These are phyloP conservation scores for Paedocypris micromegethes DNA, from an alignment of 2,797 vertebrate genomes.

Conservation along the genomic window DNA sequence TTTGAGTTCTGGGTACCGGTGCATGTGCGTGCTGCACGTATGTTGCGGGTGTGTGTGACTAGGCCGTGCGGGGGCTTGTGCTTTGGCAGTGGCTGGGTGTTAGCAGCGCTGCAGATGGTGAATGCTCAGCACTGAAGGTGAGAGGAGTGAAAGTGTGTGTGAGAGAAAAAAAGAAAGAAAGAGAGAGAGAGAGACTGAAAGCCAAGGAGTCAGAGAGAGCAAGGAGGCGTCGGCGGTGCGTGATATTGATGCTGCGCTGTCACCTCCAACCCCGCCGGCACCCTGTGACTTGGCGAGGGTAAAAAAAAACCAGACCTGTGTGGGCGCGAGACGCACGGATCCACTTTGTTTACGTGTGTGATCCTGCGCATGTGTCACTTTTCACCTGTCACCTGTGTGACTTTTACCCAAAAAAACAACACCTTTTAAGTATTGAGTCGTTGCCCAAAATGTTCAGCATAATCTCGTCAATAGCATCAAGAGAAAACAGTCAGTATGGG, in stretches of 20 bases:
- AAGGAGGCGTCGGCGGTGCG: slow-evolving; percentile 54
- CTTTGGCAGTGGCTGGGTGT: slow-evolving; percentile 50
- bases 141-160: slow-evolving; percentile 47
- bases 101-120: slow-evolving; percentile 63
- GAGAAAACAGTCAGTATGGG: not conserved
- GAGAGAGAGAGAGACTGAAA: slow-evolving; percentile 45
- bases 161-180: slow-evolving; percentile 20
- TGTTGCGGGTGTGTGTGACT: slow-evolving; percentile 42
- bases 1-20: slow-evolving; percentile 27
- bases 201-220: slow-evolving; percentile 46
- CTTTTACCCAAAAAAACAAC: slow-evolving; percentile 20
- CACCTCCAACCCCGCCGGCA: slow-evolving; percentile 58
- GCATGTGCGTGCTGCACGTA: slow-evolving; percentile 50
- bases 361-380: slow-evolving; percentile 13
- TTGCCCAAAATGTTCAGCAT: slow-evolving; percentile 7
- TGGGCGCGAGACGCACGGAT: slow-evolving; percentile 60
- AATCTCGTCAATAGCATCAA: not conserved
- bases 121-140: slow-evolving; percentile 57
- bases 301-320: slow-evolving; percentile 51
- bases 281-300: slow-evolving; percentile 60
- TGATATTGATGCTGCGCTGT: slow-evolving; percentile 53
- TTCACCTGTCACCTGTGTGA: slow-evolving; percentile 46
- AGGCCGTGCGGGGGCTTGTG: slow-evolving; percentile 52
- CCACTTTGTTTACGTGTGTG: slow-evolving; percentile 27
- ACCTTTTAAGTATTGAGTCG: slow-evolving; percentile 22